Percentiles rank a stretch among this genome's conserved stretches.
phyloP scores from a whole-genome alignment of 2,797 vertebrate genomes.

The Prionace glauca region DNA sequence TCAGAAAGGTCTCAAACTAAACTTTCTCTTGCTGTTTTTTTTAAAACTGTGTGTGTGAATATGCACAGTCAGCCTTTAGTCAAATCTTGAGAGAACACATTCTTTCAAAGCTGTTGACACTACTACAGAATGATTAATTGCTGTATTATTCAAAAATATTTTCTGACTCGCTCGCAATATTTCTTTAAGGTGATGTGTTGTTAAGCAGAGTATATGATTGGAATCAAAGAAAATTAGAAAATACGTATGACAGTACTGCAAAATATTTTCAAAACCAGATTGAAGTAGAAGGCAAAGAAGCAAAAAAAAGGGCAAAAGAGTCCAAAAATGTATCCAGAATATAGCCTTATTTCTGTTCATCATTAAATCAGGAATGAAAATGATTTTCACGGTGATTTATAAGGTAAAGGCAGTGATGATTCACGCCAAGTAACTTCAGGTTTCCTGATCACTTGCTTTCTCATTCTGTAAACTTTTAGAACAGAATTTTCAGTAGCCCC shows the following conservation, averaged over 20 bases:
- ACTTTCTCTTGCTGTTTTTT: not conserved
- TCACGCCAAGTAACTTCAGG: not conserved
- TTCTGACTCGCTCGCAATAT: slow-evolving; percentile 54
- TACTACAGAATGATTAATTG: slow-evolving; percentile 51
- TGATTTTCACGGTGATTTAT: not conserved
- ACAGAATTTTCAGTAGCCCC: too few species aligned
- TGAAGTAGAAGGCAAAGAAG: not conserved
- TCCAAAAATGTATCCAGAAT: not conserved
- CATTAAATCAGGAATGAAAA: not conserved
- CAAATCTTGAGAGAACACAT: slow-evolving; percentile 15
- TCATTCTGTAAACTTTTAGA: not conserved
- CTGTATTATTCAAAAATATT: slow-evolving; percentile 55
- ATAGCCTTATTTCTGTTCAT: not conserved
- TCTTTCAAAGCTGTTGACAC: slow-evolving; percentile 28
- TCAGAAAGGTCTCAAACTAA: not conserved
- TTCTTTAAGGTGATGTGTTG: slow-evolving; percentile 58
- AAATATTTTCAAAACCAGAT: not conserved
- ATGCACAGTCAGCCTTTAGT: slow-evolving; percentile 26
- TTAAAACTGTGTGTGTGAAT: not conserved
- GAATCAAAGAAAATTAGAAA: not conserved
- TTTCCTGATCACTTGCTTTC: not conserved
- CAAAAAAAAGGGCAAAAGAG: not conserved
- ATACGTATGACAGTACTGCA: not conserved
- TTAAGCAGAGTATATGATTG: slow-evolving; percentile 40
- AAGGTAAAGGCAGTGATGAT: not conserved